Evolutionary conservation across 2,888 invertebrate genomes (phyloP), one percentile per base, ranked within the genome.

Genomic region (Machimus atricapillus): DNA sequence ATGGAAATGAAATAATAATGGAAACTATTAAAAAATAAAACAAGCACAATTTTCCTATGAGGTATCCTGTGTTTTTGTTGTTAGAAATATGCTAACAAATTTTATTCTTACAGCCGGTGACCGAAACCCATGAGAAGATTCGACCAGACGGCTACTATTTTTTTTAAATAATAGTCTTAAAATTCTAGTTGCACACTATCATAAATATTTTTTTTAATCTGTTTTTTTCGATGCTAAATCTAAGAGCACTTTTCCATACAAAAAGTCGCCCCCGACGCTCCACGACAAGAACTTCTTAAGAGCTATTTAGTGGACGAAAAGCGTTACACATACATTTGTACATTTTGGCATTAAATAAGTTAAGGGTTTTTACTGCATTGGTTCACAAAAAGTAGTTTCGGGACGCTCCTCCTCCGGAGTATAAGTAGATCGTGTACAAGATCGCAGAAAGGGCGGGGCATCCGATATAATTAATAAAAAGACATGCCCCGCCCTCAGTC

Each of bases 281-380:
- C 85, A 37, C 37, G 43, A 85, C 43, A 85, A 66, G 82, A 82
- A 82, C 82, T 56, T 85, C 85, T 85, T 85, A 85, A 74, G 43
- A 85, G 58, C 74, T 85, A 74, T 37, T 46, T 40, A 74, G 74
- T 85, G 73, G 85, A 85, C 73, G 73, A 74, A 85, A 73, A 85
- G 74, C 73, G 73, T 74, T 74, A 85, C 85, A 85, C 85, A 85
- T 74, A 73, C 56, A 58, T 85, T 85, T 85, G 85, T 85, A 85
- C 85, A 85, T 85, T 85, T 85, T 85, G 85, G 85, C 85, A 46
- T 85, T 85, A 74, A 74, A 85, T 85, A 73, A 85, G 43, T 85
- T 74, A 85, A 85, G 27, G 66, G 66, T 66, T 66, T 56, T 85
- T 43, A 85, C 85, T 85, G 85, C 73, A 85, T 85, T 85, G 85